These are phyloP conservation scores for Andricus curvator DNA, from an alignment of 2,888 invertebrate species.

Conservation along the genomic window DNA sequence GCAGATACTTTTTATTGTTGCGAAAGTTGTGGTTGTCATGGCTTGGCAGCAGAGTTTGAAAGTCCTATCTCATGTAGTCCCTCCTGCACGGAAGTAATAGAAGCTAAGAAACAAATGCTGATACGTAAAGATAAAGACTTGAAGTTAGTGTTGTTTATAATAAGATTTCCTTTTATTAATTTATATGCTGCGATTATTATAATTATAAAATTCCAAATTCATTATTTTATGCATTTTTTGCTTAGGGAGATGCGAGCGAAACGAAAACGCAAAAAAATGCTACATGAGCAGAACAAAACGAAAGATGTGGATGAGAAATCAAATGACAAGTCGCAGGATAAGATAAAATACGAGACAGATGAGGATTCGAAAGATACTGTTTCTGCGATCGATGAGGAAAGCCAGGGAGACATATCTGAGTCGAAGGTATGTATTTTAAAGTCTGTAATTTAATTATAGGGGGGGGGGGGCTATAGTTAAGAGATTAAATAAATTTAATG, in stretches of 20 bases:
- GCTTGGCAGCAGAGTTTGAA: conserved; percentile 90
- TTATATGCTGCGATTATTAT: not conserved
- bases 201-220: not conserved
- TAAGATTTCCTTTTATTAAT: not conserved
- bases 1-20: conserved; percentile 88
- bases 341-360: conserved; percentile 71
- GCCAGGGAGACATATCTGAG: conserved; percentile 63
- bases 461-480: too few species aligned
- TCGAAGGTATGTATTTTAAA: conserved; percentile 66
- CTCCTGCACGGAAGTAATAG: conserved; percentile 82
- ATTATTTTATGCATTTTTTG: not conserved
- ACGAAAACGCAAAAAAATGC: conserved; percentile 72
- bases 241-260: conserved; percentile 71
- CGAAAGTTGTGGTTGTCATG: conserved; percentile 91
- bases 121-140: conserved; percentile 72
- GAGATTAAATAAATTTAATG: too few species aligned
- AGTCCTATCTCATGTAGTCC: conserved; percentile 88
- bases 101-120: conserved; percentile 70
- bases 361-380: conserved; percentile 74
- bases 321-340: conserved; percentile 66
- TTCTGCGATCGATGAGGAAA: conserved; percentile 68
- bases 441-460: too few species aligned
- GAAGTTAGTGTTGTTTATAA: conserved; percentile 48
- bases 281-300: conserved; percentile 69
- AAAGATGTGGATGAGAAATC: conserved; percentile 69